Conservation (phyloP, 2,113 vertebrate genomes). For the Colossoma macropomum region DNA sequence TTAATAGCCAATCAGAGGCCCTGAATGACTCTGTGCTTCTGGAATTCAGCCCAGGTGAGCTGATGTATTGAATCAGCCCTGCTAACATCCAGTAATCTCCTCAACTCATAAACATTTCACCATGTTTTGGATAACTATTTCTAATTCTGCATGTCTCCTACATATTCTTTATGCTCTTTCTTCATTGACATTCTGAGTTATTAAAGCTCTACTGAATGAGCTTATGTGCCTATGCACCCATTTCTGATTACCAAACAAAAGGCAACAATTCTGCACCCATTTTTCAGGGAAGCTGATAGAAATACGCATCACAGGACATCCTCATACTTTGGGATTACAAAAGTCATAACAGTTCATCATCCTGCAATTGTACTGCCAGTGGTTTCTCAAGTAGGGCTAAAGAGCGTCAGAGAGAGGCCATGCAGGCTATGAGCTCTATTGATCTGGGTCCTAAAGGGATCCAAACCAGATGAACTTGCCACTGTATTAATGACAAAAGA, state of each 20-base stretch:
- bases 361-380: constrained; percentile 16
- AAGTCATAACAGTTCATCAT: constrained; percentile 41
- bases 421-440: constrained; percentile 26
- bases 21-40: too few relatives aligned
- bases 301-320: constrained; percentile 25
- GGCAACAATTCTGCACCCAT: neutral
- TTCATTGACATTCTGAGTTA: neutral
- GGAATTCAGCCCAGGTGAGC: too few relatives aligned
- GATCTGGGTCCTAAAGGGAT: constrained; percentile 29
- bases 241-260: neutral
- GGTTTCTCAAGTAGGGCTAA: constrained; percentile 14
- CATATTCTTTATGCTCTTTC: neutral
- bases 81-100: neutral
- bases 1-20: too few relatives aligned
- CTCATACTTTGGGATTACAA: constrained; percentile 34
- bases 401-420: constrained; percentile 29
- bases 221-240: neutral
- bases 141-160: neutral
- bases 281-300: constrained; percentile 17
- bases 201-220: neutral
- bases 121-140: constrained; percentile 2
- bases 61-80: too few relatives aligned
- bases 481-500: constrained; percentile 13
- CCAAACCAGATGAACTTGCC: constrained; percentile 16
- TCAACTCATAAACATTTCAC: constrained; percentile 13